phyloP scores from a whole-genome alignment of 1,140 invertebrate genomes.

The Drosophila nannoptera region DNA sequence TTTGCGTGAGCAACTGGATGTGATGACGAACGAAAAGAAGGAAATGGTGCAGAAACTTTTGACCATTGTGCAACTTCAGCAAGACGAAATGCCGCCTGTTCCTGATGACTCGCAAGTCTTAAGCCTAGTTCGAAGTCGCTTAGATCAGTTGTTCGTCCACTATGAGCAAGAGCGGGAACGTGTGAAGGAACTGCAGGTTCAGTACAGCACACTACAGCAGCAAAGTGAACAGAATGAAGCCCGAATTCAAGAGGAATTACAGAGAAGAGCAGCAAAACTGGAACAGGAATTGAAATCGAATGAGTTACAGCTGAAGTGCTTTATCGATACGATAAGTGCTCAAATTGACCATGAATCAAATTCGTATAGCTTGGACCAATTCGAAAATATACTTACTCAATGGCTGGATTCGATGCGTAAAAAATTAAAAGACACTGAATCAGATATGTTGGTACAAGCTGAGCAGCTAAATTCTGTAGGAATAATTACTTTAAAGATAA shows the following conservation, averaged over 20 bases:
- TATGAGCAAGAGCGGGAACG: slow-evolving; percentile 4
- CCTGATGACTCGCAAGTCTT: slow-evolving; percentile 5
- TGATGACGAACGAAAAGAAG: slow-evolving; percentile 13
- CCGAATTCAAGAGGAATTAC: not conserved
- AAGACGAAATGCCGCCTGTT: slow-evolving; percentile 9
- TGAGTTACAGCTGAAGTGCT: not conserved
- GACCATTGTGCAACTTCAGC: slow-evolving; percentile 26
- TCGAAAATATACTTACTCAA: not conserved
- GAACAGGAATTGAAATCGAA: not conserved
- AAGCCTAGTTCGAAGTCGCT: not conserved
- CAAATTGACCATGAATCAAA: not conserved
- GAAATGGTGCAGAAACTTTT: slow-evolving; percentile 23
- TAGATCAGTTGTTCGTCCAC: not conserved
- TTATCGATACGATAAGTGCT: not conserved
- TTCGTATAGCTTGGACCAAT: not conserved
- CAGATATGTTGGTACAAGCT: not conserved
- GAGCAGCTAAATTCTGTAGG: not conserved
- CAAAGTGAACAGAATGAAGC: not conserved
- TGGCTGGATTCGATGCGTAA: not conserved
- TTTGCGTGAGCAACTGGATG: slow-evolving; percentile 39
- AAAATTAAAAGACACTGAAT: not conserved
- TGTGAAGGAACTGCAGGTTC: slow-evolving; percentile 8
- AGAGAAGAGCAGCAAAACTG: not conserved
- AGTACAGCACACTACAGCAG: not conserved
- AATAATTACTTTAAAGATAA: not conserved